Evolutionary conservation across 37 sponge, comb jelly and placozoan genomes (phyloP).

Genomic region (Dysidea cf. avara): DNA sequence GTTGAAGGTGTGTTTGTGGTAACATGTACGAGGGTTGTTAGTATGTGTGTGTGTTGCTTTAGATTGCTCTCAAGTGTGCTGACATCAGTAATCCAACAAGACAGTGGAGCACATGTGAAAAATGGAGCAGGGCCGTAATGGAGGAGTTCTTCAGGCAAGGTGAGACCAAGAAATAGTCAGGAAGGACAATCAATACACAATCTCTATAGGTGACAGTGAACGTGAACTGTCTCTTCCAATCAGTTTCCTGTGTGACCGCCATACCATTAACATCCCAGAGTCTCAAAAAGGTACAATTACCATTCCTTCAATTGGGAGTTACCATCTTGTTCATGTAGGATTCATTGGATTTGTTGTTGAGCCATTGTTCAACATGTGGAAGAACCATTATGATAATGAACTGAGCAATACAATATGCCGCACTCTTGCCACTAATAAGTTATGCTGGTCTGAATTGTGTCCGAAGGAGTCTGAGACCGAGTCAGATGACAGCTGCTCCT

Average conservation of each 20-base stretch:
- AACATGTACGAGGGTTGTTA: too few relatives aligned
- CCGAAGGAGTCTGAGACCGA: too few relatives aligned
- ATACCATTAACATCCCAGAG: conserved; percentile 40
- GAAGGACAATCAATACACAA: too few relatives aligned
- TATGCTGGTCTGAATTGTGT: conserved; percentile 50
- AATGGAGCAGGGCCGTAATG: conserved; percentile 78
- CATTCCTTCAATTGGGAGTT: not conserved
- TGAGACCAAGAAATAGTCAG: too few relatives aligned
- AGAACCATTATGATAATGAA: conserved; percentile 26
- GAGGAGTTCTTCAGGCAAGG: conserved; percentile 84
- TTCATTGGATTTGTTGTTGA: conserved; percentile 62
- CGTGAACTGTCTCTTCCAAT: conserved; percentile 56
- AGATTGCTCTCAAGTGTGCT: conserved; percentile 79
- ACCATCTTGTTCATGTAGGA: conserved; percentile 17
- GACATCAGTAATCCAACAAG: conserved; percentile 78
- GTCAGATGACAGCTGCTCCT: too few relatives aligned
- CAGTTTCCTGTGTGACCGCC: conserved; percentile 64
- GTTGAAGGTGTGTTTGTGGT: too few relatives aligned
- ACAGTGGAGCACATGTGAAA: conserved; percentile 27
- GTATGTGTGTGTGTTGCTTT: too few relatives aligned
- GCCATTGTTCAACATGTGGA: conserved; percentile 67
- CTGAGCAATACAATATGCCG: conserved; percentile 36
- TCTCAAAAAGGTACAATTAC: conserved; percentile 59
- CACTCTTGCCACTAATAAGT: conserved; percentile 50
- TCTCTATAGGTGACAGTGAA: conserved; percentile 65